Evolutionary conservation across 64 coral and sea anemone species (phyloP).

Genomic region (Stichodactyla mertensii): DNA sequence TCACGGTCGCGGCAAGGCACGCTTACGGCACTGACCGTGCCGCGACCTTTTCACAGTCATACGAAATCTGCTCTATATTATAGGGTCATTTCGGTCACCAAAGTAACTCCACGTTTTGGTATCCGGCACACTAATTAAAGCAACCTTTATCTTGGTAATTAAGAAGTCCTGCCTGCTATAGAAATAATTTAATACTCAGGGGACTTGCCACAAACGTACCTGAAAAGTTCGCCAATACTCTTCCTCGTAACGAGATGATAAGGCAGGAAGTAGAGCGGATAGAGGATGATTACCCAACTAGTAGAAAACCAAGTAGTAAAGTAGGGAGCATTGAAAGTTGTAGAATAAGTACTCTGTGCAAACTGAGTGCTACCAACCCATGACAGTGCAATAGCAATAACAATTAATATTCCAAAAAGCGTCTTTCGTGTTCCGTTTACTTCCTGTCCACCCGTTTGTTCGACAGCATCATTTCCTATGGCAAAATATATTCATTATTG

Average conservation of each 20-base stretch:
- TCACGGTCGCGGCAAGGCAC: too few species aligned
- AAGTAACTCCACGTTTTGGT: too few species aligned
- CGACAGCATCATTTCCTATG: not conserved
- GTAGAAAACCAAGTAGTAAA: constrained; percentile 85
- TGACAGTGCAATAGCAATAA: constrained; percentile 66
- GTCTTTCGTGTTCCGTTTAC: constrained; percentile 11
- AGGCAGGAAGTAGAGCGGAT: constrained; percentile 52
- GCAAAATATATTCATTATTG: too few species aligned
- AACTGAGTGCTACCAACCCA: constrained; percentile 83
- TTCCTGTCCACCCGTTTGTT: not conserved
- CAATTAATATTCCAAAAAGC: constrained; percentile 59
- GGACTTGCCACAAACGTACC: not conserved
- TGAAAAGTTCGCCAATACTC: constrained; percentile 16
- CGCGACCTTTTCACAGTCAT: too few species aligned
- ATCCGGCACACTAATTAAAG: too few species aligned
- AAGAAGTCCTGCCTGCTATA: too few species aligned
- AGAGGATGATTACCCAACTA: constrained; percentile 50
- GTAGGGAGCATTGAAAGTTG: constrained; percentile 67
- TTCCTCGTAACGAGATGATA: constrained; percentile 21
- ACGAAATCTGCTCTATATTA: too few species aligned
- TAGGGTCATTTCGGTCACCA: too few species aligned
- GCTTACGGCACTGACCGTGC: too few species aligned
- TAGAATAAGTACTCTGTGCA: constrained; percentile 73
- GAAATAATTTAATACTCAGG: too few species aligned
- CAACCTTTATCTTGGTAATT: too few species aligned